Conservation (phyloP, 2,888 invertebrate species). For the Arrhopalites spinosus region DNA sequence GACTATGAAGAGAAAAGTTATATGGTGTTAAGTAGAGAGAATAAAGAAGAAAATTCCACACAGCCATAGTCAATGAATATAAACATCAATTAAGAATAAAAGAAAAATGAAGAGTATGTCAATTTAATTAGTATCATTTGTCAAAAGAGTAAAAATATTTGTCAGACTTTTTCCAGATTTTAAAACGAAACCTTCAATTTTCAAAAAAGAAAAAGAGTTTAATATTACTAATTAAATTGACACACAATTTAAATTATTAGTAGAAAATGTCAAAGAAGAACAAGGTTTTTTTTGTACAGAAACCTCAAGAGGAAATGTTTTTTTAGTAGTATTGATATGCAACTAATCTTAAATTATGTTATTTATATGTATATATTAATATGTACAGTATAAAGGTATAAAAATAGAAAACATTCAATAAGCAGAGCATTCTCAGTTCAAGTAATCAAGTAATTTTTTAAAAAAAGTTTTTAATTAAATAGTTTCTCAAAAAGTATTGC, state of each 20-base stretch:
- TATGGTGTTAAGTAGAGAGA: background rate
- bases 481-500: background rate
- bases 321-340: background rate
- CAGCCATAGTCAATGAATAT: background rate
- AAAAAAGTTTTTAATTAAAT: background rate
- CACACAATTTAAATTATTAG: background rate
- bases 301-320: background rate
- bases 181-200: background rate
- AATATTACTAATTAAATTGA: background rate
- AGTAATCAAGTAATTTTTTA: background rate
- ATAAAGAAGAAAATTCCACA: background rate
- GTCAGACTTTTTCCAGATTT: too few relatives aligned
- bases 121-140: too few relatives aligned
- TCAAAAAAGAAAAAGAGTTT: background rate
- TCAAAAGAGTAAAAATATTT: too few relatives aligned
- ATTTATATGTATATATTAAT: slow-evolving; percentile 6
- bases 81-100: too few relatives aligned
- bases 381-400: slow-evolving; percentile 26
- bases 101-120: too few relatives aligned
- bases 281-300: too few relatives aligned
- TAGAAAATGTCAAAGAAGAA: background rate
- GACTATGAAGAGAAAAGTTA: too few relatives aligned
- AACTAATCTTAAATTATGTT: background rate
- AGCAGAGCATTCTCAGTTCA: slow-evolving; percentile 35
- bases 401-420: slow-evolving; percentile 34